Base-by-base conservation (phyloP, 2,113 vertebrate species). In the Nannospalax galili region DNA sequence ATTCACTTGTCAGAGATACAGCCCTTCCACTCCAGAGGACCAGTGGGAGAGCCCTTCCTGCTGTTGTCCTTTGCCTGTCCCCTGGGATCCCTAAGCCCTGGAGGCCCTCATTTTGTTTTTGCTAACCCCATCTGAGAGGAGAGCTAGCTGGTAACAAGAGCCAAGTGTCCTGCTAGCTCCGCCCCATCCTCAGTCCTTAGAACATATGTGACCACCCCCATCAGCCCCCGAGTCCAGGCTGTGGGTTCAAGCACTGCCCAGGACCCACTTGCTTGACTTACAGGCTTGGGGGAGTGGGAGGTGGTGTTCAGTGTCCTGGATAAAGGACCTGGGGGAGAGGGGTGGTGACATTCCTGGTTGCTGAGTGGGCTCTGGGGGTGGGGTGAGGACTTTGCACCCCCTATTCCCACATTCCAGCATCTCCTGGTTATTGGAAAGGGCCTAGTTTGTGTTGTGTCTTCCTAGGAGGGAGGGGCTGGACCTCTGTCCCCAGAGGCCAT, bases 301-400 rank as follows among this genome's bases (percentile, higher is more conserved):
- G 90, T 81, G n/a, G 65, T 85, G 87, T 74, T 72, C 60, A 69
- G 81, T 86, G 69, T 96, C 91, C 97, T 95, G 4, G 81, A 94
- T 93, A 91, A 84, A 95, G 84, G 91, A 86, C 94, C 79, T 78
- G 19, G 93, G 96, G 96, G 96, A n/a, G 97, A 95, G 92, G 97
- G 96, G 97, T 26, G 40, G 95, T 45, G 95, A 95, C 97, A 98
- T 98, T 98, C 97, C 96, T 96, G 91, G 89, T 95, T 92, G 97
- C 96, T 98, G 97, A 98, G 94, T 98, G 97, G 97, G 96, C 93
- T 79, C 1, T 87, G 97, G 96, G 97, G 97, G 95, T 96, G 93
- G 95, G 81, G 91, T 95, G 94, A 88, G 64, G 45, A 48, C 92
- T 37, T 88, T 86, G 1, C 92, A 96, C 92, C 94, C 81, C 81